These are phyloP conservation scores for Heliornis fulica DNA, from an alignment of 2,113 vertebrate species.

Conservation along the genomic window DNA sequence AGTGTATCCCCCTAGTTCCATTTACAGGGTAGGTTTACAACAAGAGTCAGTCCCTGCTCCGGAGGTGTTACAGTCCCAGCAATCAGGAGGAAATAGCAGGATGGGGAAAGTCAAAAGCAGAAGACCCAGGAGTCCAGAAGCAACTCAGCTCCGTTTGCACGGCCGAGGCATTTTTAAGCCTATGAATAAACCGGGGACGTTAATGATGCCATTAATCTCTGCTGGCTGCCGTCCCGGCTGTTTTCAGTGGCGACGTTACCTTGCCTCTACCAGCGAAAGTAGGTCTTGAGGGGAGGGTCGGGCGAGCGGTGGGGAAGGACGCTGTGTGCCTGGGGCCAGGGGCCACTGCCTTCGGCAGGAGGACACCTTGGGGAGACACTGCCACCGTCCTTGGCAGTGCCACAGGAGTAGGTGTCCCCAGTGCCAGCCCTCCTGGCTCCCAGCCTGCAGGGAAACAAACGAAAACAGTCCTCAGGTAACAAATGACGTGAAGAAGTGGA, in stretches of 20 bases:
- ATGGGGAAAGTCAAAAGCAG: neutral
- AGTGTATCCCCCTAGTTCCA: neutral
- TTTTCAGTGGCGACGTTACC: conserved; percentile 34
- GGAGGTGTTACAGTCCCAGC: neutral
- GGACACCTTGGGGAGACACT: neutral
- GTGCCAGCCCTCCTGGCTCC: neutral
- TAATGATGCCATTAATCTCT: conserved; percentile 53
- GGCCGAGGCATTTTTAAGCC: neutral
- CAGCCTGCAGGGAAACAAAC: neutral
- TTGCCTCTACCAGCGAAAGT: neutral
- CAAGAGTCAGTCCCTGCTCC: neutral
- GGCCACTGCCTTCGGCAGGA: neutral
- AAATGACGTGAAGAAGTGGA: neutral
- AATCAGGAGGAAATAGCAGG: neutral
- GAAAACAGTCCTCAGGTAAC: neutral
- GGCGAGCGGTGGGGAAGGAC: neutral
- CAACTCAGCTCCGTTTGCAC: neutral
- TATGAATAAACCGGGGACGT: conserved; percentile 43
- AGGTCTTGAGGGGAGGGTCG: neutral
- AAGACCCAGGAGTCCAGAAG: neutral
- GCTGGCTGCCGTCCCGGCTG: conserved; percentile 28
- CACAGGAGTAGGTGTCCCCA: neutral
- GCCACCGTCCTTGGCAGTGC: neutral
- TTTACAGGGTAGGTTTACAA: neutral
- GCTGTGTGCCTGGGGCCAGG: neutral